These are phyloP conservation scores for Temnothorax curvispinosus DNA, from an alignment of 1,140 invertebrate genomes.

Conservation along the genomic window DNA sequence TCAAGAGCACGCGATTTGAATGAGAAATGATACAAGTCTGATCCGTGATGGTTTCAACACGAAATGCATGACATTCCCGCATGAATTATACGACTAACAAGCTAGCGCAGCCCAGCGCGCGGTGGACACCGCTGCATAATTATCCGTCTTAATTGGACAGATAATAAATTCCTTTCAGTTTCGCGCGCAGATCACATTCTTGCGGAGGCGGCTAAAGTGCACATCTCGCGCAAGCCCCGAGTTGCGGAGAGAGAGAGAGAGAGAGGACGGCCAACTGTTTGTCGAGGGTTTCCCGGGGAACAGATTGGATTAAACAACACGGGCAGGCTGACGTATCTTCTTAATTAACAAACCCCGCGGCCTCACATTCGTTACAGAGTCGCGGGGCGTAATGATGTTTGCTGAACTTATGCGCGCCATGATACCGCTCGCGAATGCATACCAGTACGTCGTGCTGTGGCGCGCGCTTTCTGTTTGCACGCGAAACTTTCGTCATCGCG, in stretches of 20 bases:
- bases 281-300: constrained; percentile 57
- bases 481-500: constrained; percentile 51
- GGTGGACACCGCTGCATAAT: constrained; percentile 57
- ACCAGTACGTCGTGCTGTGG: neutral
- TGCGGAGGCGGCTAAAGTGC: constrained; percentile 53
- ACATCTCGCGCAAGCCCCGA: constrained; percentile 38
- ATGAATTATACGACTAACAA: constrained; percentile 65
- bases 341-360: constrained; percentile 63
- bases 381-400: constrained; percentile 47
- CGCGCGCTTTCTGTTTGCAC: constrained; percentile 12
- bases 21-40: constrained; percentile 15
- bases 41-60: constrained; percentile 26
- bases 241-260: neutral
- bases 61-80: constrained; percentile 6
- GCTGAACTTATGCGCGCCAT: constrained; percentile 44
- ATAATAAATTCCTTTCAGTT: constrained; percentile 70
- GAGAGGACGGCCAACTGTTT: constrained; percentile 48
- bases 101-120: constrained; percentile 19
- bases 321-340: constrained; percentile 66
- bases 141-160: constrained; percentile 72
- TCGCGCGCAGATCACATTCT: constrained; percentile 64
- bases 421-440: constrained; percentile 47
- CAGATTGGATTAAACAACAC: constrained; percentile 72
- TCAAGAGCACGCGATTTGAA: neutral
- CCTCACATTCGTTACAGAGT: constrained; percentile 58